phyloP scores from a whole-genome alignment of 2,113 vertebrate species.

The Isichthys henryi region DNA sequence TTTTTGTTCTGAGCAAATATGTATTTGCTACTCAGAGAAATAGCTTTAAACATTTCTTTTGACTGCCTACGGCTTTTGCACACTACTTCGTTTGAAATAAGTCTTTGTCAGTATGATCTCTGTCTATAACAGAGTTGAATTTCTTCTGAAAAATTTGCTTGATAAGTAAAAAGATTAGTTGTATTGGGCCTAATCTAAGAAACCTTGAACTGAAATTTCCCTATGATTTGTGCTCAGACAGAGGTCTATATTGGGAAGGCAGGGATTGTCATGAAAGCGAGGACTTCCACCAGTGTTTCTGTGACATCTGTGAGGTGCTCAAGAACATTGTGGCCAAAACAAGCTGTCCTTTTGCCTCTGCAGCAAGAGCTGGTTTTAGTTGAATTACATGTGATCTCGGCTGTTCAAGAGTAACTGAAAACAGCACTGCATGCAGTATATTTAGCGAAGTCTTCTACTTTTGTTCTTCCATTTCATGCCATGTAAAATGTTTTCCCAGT shows the following conservation, averaged over 20 bases:
- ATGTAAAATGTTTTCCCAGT: slow-evolving; percentile 23
- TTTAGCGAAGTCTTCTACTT: slow-evolving; percentile 28
- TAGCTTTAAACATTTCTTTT: not conserved
- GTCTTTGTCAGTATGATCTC: not conserved
- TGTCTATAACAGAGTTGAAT: slow-evolving; percentile 32
- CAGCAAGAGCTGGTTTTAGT: slow-evolving; percentile 37
- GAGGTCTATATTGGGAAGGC: not conserved
- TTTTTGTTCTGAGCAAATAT: not conserved
- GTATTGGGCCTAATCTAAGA: not conserved
- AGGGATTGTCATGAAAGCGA: not conserved
- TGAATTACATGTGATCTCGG: slow-evolving; percentile 17
- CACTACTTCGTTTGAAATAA: not conserved
- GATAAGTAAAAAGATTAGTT: not conserved
- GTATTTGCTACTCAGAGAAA: not conserved
- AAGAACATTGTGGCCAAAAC: slow-evolving; percentile 19
- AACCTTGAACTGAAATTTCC: not conserved
- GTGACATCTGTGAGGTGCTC: slow-evolving; percentile 45
- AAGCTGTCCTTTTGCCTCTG: slow-evolving; percentile 36
- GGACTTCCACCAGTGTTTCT: not conserved
- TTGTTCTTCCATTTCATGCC: slow-evolving; percentile 18
- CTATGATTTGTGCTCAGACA: not conserved
- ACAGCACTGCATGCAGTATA: slow-evolving; percentile 38
- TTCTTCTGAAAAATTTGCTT: not conserved
- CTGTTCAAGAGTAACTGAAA: slow-evolving; percentile 45
- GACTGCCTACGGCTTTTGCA: not conserved